Base-by-base conservation (phyloP, 2,888 invertebrate genomes). In the Ophion ventricosus region DNA sequence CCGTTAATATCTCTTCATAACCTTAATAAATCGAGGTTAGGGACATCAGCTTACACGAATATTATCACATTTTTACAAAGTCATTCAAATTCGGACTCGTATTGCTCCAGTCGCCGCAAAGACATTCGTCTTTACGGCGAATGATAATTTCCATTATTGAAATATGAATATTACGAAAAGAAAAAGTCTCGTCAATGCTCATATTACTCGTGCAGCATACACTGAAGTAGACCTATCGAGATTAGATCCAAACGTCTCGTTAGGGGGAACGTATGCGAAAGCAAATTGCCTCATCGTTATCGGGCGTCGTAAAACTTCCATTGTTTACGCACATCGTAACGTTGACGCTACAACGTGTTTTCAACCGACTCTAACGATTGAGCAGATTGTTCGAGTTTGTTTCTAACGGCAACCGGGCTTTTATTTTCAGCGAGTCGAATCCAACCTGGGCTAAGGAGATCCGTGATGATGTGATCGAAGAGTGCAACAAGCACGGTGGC, bases 401-500 rank as follows among this genome's bases (percentile, higher is more conserved):
- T 40, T 40, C 20, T 26, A 20, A 35, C 10, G 35, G 17, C 49
- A 49, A 11, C 17, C 14, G 14, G 1, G 14, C 2, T 49, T 49
- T 66, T 5, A n/a, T 11, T 25, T 14, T 88, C 94, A 95, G 96
- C 92, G 97, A 94, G 96, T 95, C 95, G 0, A 97, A 97, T 93
- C 95, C 96, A 8, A 96, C 94, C 89, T 99, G 98, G 98, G 98
- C 98, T 90, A 95, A 96, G 61, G 99, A 99, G 94, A 98, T 99
- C 87, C 95, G 97, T 66, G 99, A 99, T 92, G 99, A 99, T 94
- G 99, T 99, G 0, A 97, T 99, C 87, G 98, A 99, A 91, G 99
- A 99, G 93, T 99, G 99, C 93, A 97, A 97, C 92, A 98, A 99
- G 93, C 99, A 99, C 91, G 99, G 99, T 10, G 99, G 99, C 4